A percentile compares a stretch with the other conserved stretches of the same genome.
These are phyloP conservation scores for Cebus imitator DNA, from an alignment of 2,113 vertebrate species.

Conservation along the genomic window DNA sequence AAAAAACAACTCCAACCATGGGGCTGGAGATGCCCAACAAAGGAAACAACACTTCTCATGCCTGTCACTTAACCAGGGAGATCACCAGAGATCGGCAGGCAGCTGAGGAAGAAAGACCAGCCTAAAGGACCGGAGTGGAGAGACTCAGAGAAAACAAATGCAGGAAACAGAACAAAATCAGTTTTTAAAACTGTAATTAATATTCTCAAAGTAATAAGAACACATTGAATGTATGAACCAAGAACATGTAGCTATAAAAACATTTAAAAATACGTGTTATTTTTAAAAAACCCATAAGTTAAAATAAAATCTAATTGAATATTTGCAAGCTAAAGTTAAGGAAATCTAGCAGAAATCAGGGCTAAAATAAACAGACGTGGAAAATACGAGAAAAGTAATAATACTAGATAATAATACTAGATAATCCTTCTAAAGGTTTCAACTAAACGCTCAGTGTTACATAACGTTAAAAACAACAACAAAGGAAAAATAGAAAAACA, in stretches of 20 bases:
- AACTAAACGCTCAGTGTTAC: background rate
- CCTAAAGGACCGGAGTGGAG: background rate
- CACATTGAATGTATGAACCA: background rate
- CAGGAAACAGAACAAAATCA: background rate
- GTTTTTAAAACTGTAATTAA: background rate
- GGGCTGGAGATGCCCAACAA: no score
- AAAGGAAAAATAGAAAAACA: background rate
- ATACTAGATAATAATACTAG: background rate
- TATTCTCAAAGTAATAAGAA: background rate
- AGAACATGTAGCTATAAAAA: background rate
- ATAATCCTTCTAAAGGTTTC: background rate
- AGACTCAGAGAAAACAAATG: background rate
- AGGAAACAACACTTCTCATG: background rate
- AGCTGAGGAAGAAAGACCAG: background rate
- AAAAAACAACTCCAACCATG: accelerated
- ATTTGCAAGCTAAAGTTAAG: background rate
- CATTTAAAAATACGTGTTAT: background rate
- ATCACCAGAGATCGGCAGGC: no score
- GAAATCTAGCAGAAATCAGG: background rate
- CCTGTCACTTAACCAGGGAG: no score
- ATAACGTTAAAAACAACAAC: background rate
- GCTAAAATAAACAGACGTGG: background rate
- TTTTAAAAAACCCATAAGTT: background rate
- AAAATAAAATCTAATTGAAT: background rate
- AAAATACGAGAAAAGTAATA: background rate